These are phyloP conservation scores for Galeopterus variegatus DNA, from an alignment of 2,113 vertebrate species.

Conservation along the genomic window DNA sequence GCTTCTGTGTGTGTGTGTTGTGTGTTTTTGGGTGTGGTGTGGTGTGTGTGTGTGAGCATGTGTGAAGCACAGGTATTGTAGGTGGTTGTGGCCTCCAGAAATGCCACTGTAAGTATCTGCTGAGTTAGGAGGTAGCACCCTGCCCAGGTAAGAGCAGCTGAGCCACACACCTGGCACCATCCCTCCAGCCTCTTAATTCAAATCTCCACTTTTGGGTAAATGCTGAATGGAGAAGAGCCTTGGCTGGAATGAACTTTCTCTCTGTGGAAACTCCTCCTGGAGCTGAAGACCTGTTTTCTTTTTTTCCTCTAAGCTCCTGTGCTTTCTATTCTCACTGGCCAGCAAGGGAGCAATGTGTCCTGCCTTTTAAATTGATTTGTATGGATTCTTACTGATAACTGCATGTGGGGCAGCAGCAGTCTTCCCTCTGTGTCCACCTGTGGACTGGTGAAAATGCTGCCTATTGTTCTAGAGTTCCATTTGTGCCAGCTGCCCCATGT, in stretches of 20 bases:
- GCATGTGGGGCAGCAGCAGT: accelerated
- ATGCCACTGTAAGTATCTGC: background rate
- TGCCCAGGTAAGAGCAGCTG: background rate
- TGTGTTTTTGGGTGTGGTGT: background rate
- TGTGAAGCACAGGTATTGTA: background rate
- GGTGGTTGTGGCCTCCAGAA: too few species aligned
- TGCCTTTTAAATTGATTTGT: background rate
- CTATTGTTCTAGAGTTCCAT: accelerated
- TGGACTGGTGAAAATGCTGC: accelerated
- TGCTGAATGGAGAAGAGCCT: too few species aligned
- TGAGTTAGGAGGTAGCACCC: background rate
- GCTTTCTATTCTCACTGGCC: background rate
- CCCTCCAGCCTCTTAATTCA: background rate
- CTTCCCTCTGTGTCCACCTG: accelerated
- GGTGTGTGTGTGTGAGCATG: background rate
- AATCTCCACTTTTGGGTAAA: background rate
- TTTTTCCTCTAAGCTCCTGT: background rate
- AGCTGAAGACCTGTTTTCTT: accelerated
- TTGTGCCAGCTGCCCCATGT: too few species aligned
- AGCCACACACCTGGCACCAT: too few species aligned
- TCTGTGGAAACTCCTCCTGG: too few species aligned
- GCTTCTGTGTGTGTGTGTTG: too few species aligned
- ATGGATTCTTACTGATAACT: background rate
- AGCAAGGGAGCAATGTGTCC: accelerated
- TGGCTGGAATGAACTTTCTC: accelerated